Percentiles rank a stretch among this genome's conserved stretches.
Conservation (phyloP, 2,797 vertebrate genomes). For the Intellagama lesueurii region DNA sequence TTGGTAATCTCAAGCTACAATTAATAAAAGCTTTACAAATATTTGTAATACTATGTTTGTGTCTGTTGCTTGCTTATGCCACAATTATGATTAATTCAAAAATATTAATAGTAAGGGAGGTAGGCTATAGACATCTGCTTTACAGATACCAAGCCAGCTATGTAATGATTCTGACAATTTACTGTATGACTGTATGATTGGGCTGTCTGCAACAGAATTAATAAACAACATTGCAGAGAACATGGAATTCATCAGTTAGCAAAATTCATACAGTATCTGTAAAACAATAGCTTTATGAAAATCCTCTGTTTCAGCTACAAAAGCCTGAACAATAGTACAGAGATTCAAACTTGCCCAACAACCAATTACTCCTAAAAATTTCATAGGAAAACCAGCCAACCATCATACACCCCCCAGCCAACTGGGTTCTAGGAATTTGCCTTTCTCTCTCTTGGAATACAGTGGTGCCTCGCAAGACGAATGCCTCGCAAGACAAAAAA, state of each 20-base stretch:
- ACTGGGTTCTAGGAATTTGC: neutral
- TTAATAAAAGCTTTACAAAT: neutral
- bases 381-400: neutral
- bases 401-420: too few relatives aligned
- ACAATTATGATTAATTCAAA: neutral
- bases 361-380: neutral
- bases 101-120: neutral
- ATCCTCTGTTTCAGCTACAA: neutral
- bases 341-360: neutral
- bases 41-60: neutral
- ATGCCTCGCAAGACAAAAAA: too few relatives aligned
- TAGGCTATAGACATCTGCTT: neutral
- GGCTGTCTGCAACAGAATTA: neutral
- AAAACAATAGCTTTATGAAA: neutral
- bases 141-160: neutral
- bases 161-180: neutral
- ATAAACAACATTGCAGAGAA: neutral
- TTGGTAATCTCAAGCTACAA: neutral
- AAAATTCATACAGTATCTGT: neutral
- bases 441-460: neutral
- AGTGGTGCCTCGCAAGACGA: too few relatives aligned
- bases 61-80: neutral
- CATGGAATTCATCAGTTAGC: neutral
- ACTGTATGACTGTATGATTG: neutral
- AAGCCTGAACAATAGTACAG: neutral